Evolutionary conservation across 2,888 invertebrate genomes (phyloP), one percentile per base, ranked within the genome.

Genomic region (Hirtodrosophila cameraria): DNA sequence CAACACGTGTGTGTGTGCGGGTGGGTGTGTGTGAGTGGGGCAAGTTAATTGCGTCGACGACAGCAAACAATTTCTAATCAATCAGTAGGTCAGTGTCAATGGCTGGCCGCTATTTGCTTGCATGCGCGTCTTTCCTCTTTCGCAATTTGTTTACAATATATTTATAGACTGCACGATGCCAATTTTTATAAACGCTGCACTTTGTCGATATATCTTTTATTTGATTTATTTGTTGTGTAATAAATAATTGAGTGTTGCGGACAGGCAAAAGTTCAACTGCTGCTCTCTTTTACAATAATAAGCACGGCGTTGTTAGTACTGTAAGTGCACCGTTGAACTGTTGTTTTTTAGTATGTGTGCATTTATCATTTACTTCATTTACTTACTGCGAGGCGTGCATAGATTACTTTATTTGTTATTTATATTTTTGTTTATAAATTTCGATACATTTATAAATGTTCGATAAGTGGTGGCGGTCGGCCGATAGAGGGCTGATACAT

Each of bases 171-270:
- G 31, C 49, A 58, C 65, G 75, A 49, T 71, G 78, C 74, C 70
- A 75, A 69, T 72, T 72, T 64, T 69, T 65, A n/a, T n/a, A 30
- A 48, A 55, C 57, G 52, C 15, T 71, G 49, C 67, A 73, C 52
- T 62, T 52, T 46, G 61, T 58, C 62, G 73, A 70, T 48, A 64
- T 61, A 43, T 72, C 46, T 79, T n/a, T 64, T 63, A 62, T 75
- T 75, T 77, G 71, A 78, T 72, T 77, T 80, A 73, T 86, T 80
- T 78, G 83, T 82, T 83, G 86, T 86, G 86, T 73, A 86, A 85
- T 82, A 82, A 74, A 65, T 77, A 76, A 62, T 81, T 84, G 64
- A 73, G 75, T 69, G 75, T 72, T 72, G 75, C 46, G 63, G 42
- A 61, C 49, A 74, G 67, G 31, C n/a, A n/a, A 74, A 74, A 57